phyloP scores from a whole-genome alignment of 1,140 invertebrate species.

The Globodera ellingtonae region DNA sequence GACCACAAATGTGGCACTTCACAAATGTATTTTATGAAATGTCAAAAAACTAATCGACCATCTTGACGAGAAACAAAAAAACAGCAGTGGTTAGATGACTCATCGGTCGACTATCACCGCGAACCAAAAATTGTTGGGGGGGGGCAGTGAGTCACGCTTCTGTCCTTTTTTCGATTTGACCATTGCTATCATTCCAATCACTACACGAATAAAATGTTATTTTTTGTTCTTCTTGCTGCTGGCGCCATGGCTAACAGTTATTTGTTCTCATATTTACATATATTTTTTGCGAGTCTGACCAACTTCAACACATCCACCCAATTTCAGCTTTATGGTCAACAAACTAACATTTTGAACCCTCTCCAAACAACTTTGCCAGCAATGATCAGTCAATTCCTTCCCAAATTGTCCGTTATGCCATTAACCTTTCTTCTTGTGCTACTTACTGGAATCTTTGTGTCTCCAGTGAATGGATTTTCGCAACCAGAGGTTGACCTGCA shows the following conservation, averaged over 20 bases:
- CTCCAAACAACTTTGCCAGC: background rate
- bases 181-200: background rate
- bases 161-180: background rate
- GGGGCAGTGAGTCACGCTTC: background rate
- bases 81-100: background rate
- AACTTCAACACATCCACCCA: background rate
- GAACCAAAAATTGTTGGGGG: too few species aligned
- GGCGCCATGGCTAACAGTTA: background rate
- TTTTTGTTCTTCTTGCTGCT: background rate
- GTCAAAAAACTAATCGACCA: background rate
- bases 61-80: background rate
- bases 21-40: background rate
- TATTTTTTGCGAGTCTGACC: background rate
- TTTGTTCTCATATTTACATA: background rate
- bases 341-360: background rate
- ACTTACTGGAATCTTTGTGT: background rate
- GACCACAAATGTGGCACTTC: too few species aligned
- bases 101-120: too few species aligned
- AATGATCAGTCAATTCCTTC: background rate
- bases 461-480: conserved; percentile 26
- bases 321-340: background rate
- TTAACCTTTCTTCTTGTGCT: background rate
- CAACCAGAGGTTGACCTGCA: conserved; percentile 31
- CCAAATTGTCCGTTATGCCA: background rate
- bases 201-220: background rate